Percentiles rank a stretch among this genome's conserved stretches.
Evolutionary conservation across 2,888 invertebrate genomes (phyloP).

Genomic region (Theristus sp.): DNA sequence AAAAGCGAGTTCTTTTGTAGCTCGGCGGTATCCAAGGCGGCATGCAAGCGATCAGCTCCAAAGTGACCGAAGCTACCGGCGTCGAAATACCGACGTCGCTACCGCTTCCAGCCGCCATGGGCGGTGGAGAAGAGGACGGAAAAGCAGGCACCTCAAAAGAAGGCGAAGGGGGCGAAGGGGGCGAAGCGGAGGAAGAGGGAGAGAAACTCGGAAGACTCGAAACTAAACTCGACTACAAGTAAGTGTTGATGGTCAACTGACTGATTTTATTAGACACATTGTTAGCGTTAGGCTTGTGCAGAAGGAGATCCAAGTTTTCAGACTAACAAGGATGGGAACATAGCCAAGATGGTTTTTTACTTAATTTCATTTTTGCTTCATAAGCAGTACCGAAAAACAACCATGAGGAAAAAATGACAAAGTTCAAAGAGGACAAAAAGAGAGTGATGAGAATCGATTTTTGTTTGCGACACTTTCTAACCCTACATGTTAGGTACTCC

Average conservation of each 20-base stretch:
- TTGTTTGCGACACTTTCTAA: too few species aligned
- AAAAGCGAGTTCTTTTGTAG: background rate
- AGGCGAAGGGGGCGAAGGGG: background rate
- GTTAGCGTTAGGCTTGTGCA: background rate
- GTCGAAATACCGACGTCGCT: background rate
- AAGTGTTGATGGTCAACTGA: too few species aligned
- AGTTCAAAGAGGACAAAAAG: too few species aligned
- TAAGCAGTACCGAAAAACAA: too few species aligned
- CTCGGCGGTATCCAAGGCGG: background rate
- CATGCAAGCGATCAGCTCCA: background rate
- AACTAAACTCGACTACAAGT: slow-evolving; percentile 76
- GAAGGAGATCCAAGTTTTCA: too few species aligned
- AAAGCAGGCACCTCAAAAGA: background rate
- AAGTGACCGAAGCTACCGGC: background rate
- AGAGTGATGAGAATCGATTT: too few species aligned
- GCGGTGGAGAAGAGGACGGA: background rate
- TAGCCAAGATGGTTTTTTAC: too few species aligned
- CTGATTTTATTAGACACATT: too few species aligned
- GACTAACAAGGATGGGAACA: too few species aligned
- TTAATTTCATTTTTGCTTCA: too few species aligned
- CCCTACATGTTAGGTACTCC: too few species aligned
- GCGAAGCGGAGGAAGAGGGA: background rate
- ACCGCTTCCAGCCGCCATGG: background rate
- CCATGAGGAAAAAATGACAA: too few species aligned
- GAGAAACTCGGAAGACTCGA: slow-evolving; percentile 40